These are phyloP conservation scores for Matsumurasca onukii DNA, from an alignment of 1,140 invertebrate genomes.

Conservation along the genomic window DNA sequence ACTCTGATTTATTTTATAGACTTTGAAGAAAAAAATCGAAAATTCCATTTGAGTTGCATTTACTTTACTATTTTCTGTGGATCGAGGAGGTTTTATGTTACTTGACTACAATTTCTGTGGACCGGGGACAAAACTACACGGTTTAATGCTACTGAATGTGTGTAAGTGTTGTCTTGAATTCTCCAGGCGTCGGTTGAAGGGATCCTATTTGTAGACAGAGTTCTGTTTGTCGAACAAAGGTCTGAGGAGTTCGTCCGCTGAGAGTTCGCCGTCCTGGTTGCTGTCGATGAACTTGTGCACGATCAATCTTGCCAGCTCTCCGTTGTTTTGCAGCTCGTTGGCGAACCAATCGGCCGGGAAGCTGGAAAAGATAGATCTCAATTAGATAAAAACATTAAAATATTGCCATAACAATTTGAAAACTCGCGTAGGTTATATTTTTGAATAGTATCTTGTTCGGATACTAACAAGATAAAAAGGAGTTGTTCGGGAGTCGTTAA, in stretches of 20 bases:
- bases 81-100: background rate
- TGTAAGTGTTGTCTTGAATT: background rate
- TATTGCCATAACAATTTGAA: no score
- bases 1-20: no score
- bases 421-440: no score
- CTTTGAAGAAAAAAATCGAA: no score
- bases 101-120: background rate
- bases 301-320: conserved; percentile 55
- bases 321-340: conserved; percentile 57
- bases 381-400: no score
- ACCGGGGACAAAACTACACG: background rate
- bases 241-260: conserved; percentile 39
- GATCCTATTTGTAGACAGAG: conserved; percentile 3
- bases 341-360: conserved; percentile 58
- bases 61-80: background rate
- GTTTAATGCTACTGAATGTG: background rate
- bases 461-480: no score
- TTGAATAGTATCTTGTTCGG: no score
- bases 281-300: conserved; percentile 58
- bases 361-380: conserved; percentile 41
- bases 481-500: no score
- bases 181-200: background rate
- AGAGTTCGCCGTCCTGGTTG: conserved; percentile 53
- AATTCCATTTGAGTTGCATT: no score
- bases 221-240: conserved; percentile 12